These are phyloP conservation scores for Ibidorhyncha struthersii DNA, from an alignment of 2,113 vertebrate species.

Conservation along the genomic window DNA sequence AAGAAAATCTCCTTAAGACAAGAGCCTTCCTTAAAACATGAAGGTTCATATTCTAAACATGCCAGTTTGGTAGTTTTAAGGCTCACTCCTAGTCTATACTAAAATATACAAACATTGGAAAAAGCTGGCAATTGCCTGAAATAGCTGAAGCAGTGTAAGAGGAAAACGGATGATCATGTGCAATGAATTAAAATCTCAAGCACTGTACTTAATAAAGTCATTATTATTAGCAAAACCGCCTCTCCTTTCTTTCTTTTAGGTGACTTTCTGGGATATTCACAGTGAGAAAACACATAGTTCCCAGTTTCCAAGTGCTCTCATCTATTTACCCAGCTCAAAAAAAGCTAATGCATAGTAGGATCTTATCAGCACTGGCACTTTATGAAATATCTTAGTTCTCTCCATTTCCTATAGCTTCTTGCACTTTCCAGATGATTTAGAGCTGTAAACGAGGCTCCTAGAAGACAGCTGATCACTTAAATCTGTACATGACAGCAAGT, in stretches of 20 bases:
- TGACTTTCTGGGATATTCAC: neutral
- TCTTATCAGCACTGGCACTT: neutral
- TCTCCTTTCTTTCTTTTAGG: neutral
- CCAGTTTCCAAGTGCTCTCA: neutral
- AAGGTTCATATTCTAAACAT: neutral
- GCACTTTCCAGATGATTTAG: neutral
- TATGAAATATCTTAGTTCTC: neutral
- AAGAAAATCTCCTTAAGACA: neutral
- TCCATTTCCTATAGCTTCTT: neutral
- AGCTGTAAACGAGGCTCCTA: neutral
- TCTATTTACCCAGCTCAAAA: neutral
- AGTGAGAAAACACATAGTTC: neutral
- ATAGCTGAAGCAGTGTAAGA: neutral
- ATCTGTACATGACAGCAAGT: neutral
- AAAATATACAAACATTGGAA: neutral
- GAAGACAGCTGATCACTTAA: neutral
- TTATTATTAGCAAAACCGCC: neutral
- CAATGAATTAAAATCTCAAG: neutral
- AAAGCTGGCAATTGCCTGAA: neutral
- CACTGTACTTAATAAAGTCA: neutral
- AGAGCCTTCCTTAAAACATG: neutral
- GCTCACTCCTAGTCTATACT: neutral
- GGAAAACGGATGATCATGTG: neutral
- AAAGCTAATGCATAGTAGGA: neutral
- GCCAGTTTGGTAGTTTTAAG: neutral